Evolutionary conservation across 1,140 invertebrate species (phyloP), one percentile per base, ranked within the genome.

Genomic region (Oncopeltus fasciatus): DNA sequence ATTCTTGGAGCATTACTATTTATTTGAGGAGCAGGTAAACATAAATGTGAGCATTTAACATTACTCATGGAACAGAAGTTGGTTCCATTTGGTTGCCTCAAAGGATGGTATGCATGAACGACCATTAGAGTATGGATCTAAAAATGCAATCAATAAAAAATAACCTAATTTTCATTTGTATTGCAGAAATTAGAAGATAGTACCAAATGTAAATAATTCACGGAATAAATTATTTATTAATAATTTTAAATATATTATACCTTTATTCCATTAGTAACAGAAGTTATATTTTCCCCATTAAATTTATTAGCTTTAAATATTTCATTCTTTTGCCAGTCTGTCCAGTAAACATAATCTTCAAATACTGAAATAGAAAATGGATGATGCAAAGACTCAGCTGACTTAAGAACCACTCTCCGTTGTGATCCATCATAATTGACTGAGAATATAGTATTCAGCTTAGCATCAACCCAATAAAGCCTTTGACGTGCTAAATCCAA

Each of bases 401-500:
- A 87, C 70, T 84, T 84, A 1, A 87, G 83, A 46, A 95, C 80
- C 9, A 92, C 80, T 49, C 83, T 77, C 62, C 90, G 79, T 43
- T 85, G 80, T 0, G 78, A 76, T 1, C 92, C 92, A 73, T 95
- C 87, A 70, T 85, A 92, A 76, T 92, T 85, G 67, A 86, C 87
- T 0, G 86, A 88, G 0, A 85, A 88, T 65, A 95, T 88, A 11
- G 83, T 80, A 70, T 91, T 87, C 62, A 92, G 73, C 76, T 97
- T 97, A 3, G 92, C 92, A 76, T 98, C 95, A 38, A 95, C 85
- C 94, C 94, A 98, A 73, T 91, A 98, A 2, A 98, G 77, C 38
- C 86, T 80, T 70, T 85, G 81, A 44, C 81, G 81, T 18, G 92
- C 84, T 61, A 92, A 73, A 73, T 93, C 88, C 59, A 98, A 71